phyloP scores from a whole-genome alignment of 2,888 invertebrate genomes.

The Drosophila paranaensis region DNA sequence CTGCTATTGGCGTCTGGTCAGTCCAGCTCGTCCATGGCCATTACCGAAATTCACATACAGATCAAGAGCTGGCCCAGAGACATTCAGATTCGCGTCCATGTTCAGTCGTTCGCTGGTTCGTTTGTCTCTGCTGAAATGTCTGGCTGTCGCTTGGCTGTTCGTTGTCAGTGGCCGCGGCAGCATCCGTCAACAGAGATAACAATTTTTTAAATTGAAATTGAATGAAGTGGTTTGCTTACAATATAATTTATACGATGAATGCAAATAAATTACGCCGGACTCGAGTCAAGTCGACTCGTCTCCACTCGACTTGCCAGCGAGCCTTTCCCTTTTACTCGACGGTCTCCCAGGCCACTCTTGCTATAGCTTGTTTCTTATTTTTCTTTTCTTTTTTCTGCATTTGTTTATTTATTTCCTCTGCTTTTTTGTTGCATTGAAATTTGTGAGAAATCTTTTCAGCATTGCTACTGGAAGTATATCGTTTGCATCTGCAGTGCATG shows the following conservation, averaged over 20 bases:
- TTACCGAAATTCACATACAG: slow-evolving; percentile 31
- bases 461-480: slow-evolving; percentile 62
- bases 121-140: slow-evolving; percentile 62
- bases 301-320: slow-evolving; percentile 32
- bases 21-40: neutral
- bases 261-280: slow-evolving; percentile 82
- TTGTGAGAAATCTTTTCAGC: slow-evolving; percentile 78
- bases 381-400: slow-evolving; percentile 23
- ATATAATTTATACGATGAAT: slow-evolving; percentile 84
- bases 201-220: slow-evolving; percentile 85
- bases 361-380: slow-evolving; percentile 34
- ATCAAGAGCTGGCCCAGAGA: slow-evolving; percentile 13
- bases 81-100: slow-evolving; percentile 17
- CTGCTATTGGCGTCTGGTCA: slow-evolving; percentile 27
- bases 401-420: slow-evolving; percentile 20
- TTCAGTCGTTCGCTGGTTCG: slow-evolving; percentile 23
- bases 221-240: slow-evolving; percentile 85
- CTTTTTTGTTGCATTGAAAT: slow-evolving; percentile 65
- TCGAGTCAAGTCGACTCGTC: slow-evolving; percentile 48
- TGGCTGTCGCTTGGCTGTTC: slow-evolving; percentile 73
- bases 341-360: slow-evolving; percentile 55
- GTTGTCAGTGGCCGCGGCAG: slow-evolving; percentile 81
- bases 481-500: slow-evolving; percentile 76
- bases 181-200: slow-evolving; percentile 83
- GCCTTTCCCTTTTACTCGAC: slow-evolving; percentile 67